Conservation (phyloP, 2,113 vertebrate species). For the Mastomys coucha region DNA sequence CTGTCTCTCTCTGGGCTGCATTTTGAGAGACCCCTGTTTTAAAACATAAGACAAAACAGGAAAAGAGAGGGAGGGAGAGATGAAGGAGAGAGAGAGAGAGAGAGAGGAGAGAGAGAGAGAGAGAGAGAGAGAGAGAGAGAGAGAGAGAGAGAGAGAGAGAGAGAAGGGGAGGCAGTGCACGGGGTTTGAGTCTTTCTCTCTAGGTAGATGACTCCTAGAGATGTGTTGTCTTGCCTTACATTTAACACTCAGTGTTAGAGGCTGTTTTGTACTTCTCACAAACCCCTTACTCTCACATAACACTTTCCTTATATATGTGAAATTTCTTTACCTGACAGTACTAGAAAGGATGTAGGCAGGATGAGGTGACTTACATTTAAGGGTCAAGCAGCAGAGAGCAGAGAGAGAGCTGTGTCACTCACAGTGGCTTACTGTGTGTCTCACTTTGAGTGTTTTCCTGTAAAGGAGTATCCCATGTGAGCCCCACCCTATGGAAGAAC, state of each 20-base stretch:
- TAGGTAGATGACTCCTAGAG: not conserved
- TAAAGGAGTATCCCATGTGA: not conserved
- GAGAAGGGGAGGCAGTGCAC: not conserved
- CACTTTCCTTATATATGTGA: not conserved
- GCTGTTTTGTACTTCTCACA: not conserved
- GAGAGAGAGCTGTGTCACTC: not conserved
- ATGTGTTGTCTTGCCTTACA: not conserved
- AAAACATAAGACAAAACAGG: not conserved
- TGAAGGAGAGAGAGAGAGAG: not conserved
- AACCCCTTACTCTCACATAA: not conserved
- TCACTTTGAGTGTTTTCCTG: slow-evolving; percentile 19
- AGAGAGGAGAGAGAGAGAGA: too few species aligned
- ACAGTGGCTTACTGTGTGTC: not conserved
- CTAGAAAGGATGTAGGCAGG: not conserved
- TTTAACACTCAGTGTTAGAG: not conserved
- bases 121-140: not conserved
- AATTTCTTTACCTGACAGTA: not conserved
- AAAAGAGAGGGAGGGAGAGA: not conserved
- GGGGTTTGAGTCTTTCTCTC: not conserved
- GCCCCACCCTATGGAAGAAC: not conserved
- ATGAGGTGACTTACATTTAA: not conserved
- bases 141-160: not conserved
- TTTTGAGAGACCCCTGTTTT: not conserved
- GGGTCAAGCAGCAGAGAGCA: not conserved
- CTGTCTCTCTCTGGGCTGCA: not conserved